Evolutionary conservation across 2,113 vertebrate species (phyloP), one percentile per base, ranked within the genome.

Genomic region (Labeo catla): DNA sequence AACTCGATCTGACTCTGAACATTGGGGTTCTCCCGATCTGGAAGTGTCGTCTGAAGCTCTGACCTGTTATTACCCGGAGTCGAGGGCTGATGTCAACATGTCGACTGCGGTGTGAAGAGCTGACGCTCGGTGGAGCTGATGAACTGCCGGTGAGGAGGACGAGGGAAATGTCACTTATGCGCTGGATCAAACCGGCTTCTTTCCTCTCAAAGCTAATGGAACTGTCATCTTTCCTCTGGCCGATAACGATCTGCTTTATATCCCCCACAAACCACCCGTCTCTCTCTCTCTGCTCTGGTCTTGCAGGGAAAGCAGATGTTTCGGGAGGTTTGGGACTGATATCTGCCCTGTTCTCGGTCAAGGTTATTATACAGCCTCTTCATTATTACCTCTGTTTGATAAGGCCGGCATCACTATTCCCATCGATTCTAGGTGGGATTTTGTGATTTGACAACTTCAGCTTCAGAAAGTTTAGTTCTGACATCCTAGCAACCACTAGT

Each of bases 191-290:
- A 88, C 86, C 19, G 13, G 76, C 89, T 90, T 87, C 91, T 89
- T 88, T 88, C 86, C 86, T 91, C 92, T 93, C 89, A 84, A 87
- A 88, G 91, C 91, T 95, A 93, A 95, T 94, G 93, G 94, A 95
- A 93, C 94, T 93, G 93, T 95, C 94, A 95, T 94, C 93, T 90
- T 92, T 91, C 87, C 90, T 91, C 91, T 77, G 52, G n/a, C 59
- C 23, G 94, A 94, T 94, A 93, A 93, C 92, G 91, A 93, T 92
- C 89, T 19, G 81, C 90, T 86, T 86, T 86, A 72, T 59, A 59
- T 83, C 52, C 72, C 21, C 28, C 59, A 34, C 72, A 47, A 65
- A 47, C 72, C 34, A 43, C 5, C 77, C 89, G 77, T 86, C 90
- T 87, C 87, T 86, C 89, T 86, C 89, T 89, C 88, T 63, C 49